Conservation (phyloP, 2,113 vertebrate species). For the Scartelaos histophorus region DNA sequence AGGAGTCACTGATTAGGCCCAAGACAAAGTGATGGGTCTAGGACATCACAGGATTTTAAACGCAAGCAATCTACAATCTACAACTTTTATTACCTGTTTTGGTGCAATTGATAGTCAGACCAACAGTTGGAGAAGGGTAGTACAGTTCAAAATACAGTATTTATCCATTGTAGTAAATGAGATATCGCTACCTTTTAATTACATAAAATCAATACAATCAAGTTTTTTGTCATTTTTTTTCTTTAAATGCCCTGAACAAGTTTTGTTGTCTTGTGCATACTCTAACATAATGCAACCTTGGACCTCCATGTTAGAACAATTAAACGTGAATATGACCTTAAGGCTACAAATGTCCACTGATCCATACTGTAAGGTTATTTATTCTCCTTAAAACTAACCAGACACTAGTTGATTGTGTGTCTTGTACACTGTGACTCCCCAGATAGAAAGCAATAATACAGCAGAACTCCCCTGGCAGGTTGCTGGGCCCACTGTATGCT, state of each 20-base stretch:
- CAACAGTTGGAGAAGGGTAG: too few relatives aligned
- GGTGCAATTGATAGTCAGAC: too few relatives aligned
- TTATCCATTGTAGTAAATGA: too few relatives aligned
- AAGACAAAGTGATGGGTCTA: conserved; percentile 20
- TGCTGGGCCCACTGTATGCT: conserved; percentile 60
- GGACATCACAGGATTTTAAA: not conserved
- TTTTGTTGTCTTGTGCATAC: not conserved
- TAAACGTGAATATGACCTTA: not conserved
- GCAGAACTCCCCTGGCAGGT: conserved; percentile 54
- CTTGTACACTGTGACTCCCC: conserved; percentile 24
- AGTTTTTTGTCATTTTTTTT: too few relatives aligned
- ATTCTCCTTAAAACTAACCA: conserved; percentile 4
- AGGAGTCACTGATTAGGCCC: conserved; percentile 44
- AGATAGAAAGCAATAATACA: conserved; percentile 46
- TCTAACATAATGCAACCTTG: not conserved
- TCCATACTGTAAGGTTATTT: not conserved
- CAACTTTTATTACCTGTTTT: too few relatives aligned
- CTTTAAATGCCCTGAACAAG: too few relatives aligned
- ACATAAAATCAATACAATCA: too few relatives aligned
- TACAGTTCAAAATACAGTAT: too few relatives aligned
- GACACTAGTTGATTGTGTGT: conserved; percentile 55
- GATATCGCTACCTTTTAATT: too few relatives aligned
- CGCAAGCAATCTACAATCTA: too few relatives aligned
- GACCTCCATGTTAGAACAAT: not conserved
- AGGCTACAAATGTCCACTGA: not conserved